These are phyloP conservation scores for Serranus cabrilla DNA, from an alignment of 2,797 vertebrate species.

Conservation along the genomic window DNA sequence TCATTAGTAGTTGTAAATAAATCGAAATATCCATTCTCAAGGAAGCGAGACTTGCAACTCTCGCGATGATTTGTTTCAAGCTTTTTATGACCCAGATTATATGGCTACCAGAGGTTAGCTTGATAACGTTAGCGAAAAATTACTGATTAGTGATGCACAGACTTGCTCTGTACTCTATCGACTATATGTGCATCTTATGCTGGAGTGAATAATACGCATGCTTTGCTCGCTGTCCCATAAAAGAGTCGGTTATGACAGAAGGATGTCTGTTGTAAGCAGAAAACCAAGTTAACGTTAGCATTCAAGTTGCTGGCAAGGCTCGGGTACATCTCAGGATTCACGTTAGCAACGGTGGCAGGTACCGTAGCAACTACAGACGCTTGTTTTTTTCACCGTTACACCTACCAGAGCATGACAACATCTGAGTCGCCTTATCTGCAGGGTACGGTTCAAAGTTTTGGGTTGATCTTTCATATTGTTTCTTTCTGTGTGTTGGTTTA, in stretches of 20 bases:
- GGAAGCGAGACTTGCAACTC: constrained; percentile 47
- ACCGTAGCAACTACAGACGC: constrained; percentile 80
- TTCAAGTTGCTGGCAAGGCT: constrained; percentile 19
- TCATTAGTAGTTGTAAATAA: constrained; percentile 20
- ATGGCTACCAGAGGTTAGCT: constrained; percentile 56
- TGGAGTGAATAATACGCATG: neutral
- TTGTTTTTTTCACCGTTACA: constrained; percentile 25
- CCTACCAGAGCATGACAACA: constrained; percentile 26
- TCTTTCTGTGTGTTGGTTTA: neutral
- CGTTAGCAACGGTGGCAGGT: constrained; percentile 75
- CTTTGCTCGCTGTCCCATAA: no score
- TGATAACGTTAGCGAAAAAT: constrained; percentile 10
- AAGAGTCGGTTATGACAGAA: neutral
- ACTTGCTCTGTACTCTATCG: neutral
- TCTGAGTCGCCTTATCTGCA: neutral
- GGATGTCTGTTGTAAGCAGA: constrained; percentile 28
- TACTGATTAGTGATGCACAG: neutral
- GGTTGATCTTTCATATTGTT: neutral
- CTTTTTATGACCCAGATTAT: constrained; percentile 55
- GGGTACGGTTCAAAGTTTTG: constrained; percentile 53
- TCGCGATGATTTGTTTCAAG: constrained; percentile 67
- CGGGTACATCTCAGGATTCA: constrained; percentile 45
- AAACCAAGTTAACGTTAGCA: constrained; percentile 50
- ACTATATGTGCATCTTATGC: neutral
- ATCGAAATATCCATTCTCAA: constrained; percentile 42